Conservation (phyloP, 2,888 invertebrate genomes). For the Cheilosia vernalis region DNA sequence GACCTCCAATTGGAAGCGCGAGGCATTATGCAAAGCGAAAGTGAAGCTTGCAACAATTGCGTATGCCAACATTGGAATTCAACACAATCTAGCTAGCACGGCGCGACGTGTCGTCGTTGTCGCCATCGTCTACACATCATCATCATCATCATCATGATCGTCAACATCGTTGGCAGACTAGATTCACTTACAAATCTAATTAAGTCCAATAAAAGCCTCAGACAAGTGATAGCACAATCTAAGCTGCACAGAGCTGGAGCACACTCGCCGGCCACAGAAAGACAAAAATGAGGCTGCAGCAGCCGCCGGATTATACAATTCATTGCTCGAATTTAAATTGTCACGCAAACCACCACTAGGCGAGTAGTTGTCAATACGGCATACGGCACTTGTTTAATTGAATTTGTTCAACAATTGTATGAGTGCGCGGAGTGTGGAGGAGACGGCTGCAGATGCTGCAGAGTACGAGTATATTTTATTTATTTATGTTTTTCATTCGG, state of each 20-base stretch:
- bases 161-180: conserved; percentile 78
- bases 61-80: conserved; percentile 74
- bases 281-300: conserved; percentile 60
- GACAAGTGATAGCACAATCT: conserved; percentile 68
- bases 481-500: conserved; percentile 60
- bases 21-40: conserved; percentile 49
- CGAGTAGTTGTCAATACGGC: conserved; percentile 70
- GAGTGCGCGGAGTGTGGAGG: conserved; percentile 24
- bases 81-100: conserved; percentile 39
- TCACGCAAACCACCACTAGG: conserved; percentile 74
- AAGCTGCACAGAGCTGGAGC: background rate
- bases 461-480: conserved; percentile 57
- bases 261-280: conserved; percentile 15
- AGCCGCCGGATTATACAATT: conserved; percentile 70
- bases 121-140: conserved; percentile 3
- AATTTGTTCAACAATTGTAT: conserved; percentile 72
- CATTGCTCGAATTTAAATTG: conserved; percentile 75
- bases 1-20: conserved; percentile 46
- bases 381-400: conserved; percentile 73
- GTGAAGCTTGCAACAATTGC: conserved; percentile 73
- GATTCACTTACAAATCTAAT: conserved; percentile 84
- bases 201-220: conserved; percentile 81
- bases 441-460: background rate
- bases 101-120: conserved; percentile 14
- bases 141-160: conserved; percentile 11